phyloP scores from a whole-genome alignment of 1,140 invertebrate genomes.

The Aphaenogaster rudis region DNA sequence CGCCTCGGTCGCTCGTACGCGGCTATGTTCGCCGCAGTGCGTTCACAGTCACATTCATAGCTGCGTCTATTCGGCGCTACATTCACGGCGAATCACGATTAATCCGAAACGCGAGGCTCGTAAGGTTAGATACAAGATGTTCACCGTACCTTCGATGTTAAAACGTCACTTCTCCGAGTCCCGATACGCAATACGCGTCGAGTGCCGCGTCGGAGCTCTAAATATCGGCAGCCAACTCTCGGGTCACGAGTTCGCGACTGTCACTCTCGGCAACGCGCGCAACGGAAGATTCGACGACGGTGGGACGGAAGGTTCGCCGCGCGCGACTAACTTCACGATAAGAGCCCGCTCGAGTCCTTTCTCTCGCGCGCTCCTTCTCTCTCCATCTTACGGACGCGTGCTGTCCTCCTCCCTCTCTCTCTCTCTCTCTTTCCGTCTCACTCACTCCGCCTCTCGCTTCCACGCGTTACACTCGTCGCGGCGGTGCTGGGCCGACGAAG shows the following conservation, averaged over 20 bases:
- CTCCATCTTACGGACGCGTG: neutral
- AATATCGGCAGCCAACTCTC: constrained; percentile 23
- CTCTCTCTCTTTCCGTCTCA: constrained; percentile 3
- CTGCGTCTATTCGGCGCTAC: neutral
- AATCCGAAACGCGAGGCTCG: neutral
- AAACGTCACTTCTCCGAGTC: neutral
- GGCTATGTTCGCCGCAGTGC: neutral
- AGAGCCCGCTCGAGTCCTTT: constrained; percentile 56
- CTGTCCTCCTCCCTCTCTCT: neutral
- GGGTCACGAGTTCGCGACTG: constrained; percentile 51
- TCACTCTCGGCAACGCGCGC: constrained; percentile 68
- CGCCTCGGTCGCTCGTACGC: neutral
- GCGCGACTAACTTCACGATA: constrained; percentile 74
- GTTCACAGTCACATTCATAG: neutral
- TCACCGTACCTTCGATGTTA: neutral
- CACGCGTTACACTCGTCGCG: constrained; percentile 27
- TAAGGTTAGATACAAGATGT: neutral
- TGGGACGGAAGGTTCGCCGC: constrained; percentile 73
- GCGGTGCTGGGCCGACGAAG: neutral
- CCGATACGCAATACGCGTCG: neutral
- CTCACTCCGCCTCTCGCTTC: constrained; percentile 7
- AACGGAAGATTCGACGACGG: constrained; percentile 70
- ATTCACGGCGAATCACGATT: neutral
- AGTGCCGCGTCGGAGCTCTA: constrained; percentile 22
- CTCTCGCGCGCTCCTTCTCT: constrained; percentile 33